Percentiles rank a stretch among this genome's conserved stretches.
These are phyloP conservation scores for Sparus aurata DNA, from an alignment of 2,797 vertebrate genomes.

Conservation along the genomic window DNA sequence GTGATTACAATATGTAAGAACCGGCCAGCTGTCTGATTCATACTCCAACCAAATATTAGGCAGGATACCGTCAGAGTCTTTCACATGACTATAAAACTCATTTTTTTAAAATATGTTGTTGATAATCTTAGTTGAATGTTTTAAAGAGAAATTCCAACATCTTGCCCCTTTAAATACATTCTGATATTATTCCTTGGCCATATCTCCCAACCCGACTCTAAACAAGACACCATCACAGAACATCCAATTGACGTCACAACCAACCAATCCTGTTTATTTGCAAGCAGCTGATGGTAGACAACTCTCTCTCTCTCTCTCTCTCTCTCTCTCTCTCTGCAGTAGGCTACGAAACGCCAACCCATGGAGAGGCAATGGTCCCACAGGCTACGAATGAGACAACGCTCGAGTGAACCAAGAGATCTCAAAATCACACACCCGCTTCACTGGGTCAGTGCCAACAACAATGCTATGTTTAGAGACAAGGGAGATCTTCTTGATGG, in stretches of 20 bases:
- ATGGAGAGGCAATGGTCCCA: constrained; percentile 8
- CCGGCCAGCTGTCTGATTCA: too few relatives aligned
- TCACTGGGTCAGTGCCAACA: constrained; percentile 14
- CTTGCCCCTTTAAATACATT: too few relatives aligned
- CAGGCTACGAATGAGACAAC: constrained; percentile 24
- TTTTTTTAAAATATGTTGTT: too few relatives aligned
- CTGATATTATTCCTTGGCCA: too few relatives aligned
- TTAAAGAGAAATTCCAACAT: too few relatives aligned
- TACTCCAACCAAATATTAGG: too few relatives aligned
- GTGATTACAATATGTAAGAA: too few relatives aligned
- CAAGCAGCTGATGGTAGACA: constrained; percentile 5
- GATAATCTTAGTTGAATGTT: too few relatives aligned
- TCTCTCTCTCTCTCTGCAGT: constrained; percentile 14
- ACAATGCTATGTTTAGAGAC: constrained; percentile 29
- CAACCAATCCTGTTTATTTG: neutral
- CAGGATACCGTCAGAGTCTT: too few relatives aligned
- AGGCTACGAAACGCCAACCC: constrained; percentile 2
- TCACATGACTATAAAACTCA: too few relatives aligned
- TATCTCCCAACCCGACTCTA: neutral
- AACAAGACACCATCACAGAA: neutral
- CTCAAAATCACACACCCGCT: constrained; percentile 14
- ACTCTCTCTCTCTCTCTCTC: constrained; percentile 9
- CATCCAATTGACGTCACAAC: neutral
- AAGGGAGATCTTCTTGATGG: constrained; percentile 18
- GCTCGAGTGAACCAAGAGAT: constrained; percentile 12